Conservation (phyloP, 2,888 invertebrate species). For the Pollenia griseotomentosa region DNA sequence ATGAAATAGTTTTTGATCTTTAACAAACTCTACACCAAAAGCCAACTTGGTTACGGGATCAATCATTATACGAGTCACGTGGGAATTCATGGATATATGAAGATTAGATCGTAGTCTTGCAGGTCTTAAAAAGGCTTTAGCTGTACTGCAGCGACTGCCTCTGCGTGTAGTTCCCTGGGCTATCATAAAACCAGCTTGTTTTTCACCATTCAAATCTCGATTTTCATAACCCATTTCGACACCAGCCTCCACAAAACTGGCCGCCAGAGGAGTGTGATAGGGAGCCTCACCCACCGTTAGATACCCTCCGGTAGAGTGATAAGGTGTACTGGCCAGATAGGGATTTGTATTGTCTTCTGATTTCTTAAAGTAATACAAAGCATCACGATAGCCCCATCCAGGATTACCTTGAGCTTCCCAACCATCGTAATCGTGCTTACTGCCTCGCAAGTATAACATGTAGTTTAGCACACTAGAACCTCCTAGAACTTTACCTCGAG, state of each 20-base stretch:
- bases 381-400: conserved; percentile 94
- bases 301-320: conserved; percentile 92
- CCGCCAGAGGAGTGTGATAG: conserved; percentile 92
- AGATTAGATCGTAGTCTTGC: conserved; percentile 92
- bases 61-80: conserved; percentile 90
- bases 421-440: conserved; percentile 93
- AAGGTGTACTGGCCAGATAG: conserved; percentile 91
- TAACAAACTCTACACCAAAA: conserved; percentile 92
- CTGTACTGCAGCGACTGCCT: conserved; percentile 94
- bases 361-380: conserved; percentile 93
- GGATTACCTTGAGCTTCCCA: conserved; percentile 95
- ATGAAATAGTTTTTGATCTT: conserved; percentile 89
- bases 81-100: conserved; percentile 92
- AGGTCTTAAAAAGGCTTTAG: conserved; percentile 94
- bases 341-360: conserved; percentile 96
- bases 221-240: conserved; percentile 93
- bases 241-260: conserved; percentile 93
- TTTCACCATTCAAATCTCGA: conserved; percentile 93
- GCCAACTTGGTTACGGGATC: conserved; percentile 90
- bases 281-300: conserved; percentile 94
- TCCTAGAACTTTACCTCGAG: conserved; percentile 95
- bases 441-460: conserved; percentile 96
- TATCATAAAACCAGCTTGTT: conserved; percentile 95
- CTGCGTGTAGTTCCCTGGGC: conserved; percentile 92
- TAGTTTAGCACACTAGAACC: conserved; percentile 95